Percentiles rank a stretch among this genome's conserved stretches.
These are phyloP conservation scores for Saccostrea cuccullata DNA, from an alignment of 1,140 invertebrate genomes.

Conservation along the genomic window DNA sequence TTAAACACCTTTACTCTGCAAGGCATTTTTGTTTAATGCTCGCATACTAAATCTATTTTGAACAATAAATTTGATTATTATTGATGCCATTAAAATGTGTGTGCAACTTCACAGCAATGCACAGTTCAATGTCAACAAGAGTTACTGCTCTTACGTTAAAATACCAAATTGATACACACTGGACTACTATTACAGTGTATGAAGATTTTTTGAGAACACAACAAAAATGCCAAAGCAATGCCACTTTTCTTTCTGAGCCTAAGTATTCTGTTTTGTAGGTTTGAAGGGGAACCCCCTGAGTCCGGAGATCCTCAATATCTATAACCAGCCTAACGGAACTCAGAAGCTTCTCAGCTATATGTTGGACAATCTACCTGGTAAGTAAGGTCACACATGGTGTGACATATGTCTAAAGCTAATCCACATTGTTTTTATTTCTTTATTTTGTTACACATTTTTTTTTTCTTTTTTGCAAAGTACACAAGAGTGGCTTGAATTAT, in stretches of 20 bases:
- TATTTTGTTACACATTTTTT: neutral
- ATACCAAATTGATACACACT: too few species aligned
- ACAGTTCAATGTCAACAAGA: too few species aligned
- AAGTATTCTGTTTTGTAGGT: constrained; percentile 80
- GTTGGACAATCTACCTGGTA: constrained; percentile 94
- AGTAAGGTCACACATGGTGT: constrained; percentile 69
- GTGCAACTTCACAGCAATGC: too few species aligned
- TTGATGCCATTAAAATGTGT: too few species aligned
- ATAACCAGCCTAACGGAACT: constrained; percentile 94
- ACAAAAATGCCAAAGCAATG: neutral
- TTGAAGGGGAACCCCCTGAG: constrained; percentile 96
- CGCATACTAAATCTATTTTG: too few species aligned
- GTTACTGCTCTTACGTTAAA: too few species aligned
- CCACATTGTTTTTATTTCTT: neutral
- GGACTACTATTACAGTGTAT: too few species aligned
- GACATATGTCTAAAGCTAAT: neutral
- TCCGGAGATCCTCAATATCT: constrained; percentile 94
- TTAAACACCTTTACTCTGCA: too few species aligned
- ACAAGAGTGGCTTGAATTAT: neutral
- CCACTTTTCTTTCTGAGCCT: neutral
- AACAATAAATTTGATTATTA: too few species aligned
- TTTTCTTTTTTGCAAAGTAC: neutral
- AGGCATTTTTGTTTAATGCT: too few species aligned
- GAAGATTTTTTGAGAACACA: neutral
- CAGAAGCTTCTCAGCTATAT: constrained; percentile 95